Evolutionary conservation across 2,113 vertebrate genomes (phyloP), one percentile per base, ranked within the genome.

Genomic region (Sinocyclocheilus grahami): DNA sequence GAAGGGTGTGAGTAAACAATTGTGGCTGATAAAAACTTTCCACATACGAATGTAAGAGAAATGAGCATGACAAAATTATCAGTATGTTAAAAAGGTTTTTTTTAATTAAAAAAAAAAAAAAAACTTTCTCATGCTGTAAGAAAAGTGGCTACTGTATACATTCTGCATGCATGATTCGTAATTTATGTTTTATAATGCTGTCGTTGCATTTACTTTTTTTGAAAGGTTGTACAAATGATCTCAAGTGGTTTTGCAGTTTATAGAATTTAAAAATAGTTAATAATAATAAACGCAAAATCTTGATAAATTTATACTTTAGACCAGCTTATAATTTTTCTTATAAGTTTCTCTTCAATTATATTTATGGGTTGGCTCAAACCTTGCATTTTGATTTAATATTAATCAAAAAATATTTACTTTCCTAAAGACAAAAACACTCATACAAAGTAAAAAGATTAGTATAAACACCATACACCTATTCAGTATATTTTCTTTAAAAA

Each of bases 21-120:
- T 63, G 55, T 46, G 78, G n/a, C 33, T 16, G 33, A 80, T 80
- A 62, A 39, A 79, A 79, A 39, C 76, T 37, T 78, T 27, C 76
- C 76, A 37, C 10, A 12, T 42, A 42, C 7, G 42, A 58, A 37
- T 37, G 33, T n/a, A 39, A 22, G 4, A 18, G 33, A 71, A 72
- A 72, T 72, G 16, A 39, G 8, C 69, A 39, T 5, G 33, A 37
- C 33, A 37, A 69, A 33, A 69, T 69, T 1, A 69, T 69, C 65
- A 37, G 51, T 14, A 53, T 0, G 8, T 37, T 71, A 20, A 71
- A 69, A 10, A 9, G 3, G 30, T 18, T 69, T 69, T 33, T 69
- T 16, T 8, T 8, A 16, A n/a, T n/a, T 14, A 53, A 51, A 10
- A 51, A 16, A 53, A 53, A 53, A 53, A 0, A 1, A 53, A 14